A percentile compares a stretch with the other conserved stretches of the same genome.
Evolutionary conservation across 92 coral and sea anemone species (phyloP).

Genomic region (Epizoanthus scotinus): DNA sequence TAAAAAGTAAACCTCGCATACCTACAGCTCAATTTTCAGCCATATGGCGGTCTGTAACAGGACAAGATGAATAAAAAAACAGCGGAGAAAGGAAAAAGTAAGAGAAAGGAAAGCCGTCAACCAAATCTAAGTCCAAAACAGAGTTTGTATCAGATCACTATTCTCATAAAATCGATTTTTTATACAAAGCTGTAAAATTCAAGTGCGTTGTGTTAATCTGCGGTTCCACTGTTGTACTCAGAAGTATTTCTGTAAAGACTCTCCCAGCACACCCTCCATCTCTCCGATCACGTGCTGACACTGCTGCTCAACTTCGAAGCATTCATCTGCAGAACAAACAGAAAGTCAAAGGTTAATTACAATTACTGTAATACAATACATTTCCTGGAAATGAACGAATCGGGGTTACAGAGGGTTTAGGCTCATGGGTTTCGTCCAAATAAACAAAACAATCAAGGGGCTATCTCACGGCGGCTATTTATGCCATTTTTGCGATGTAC

Average conservation of each 20-base stretch:
- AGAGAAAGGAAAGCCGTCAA: too few species aligned
- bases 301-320: conserved; percentile 93
- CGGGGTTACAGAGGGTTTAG: background rate
- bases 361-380: too few species aligned
- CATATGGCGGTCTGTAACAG: too few species aligned
- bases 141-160: background rate
- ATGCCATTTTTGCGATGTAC: too few species aligned
- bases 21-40: too few species aligned
- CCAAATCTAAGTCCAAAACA: too few species aligned
- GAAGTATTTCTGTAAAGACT: conserved; percentile 88
- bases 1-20: too few species aligned
- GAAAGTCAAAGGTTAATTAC: background rate
- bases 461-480: too few species aligned
- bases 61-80: too few species aligned
- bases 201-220: background rate
- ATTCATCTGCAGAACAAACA: conserved; percentile 72
- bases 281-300: conserved; percentile 92
- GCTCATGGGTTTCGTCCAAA: background rate
- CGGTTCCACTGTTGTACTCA: background rate
- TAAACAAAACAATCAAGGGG: background rate
- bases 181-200: background rate
- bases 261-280: conserved; percentile 84
- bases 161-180: background rate
- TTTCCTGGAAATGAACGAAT: background rate
- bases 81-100: too few species aligned